Percentiles rank a stretch among this genome's conserved stretches.
These are phyloP conservation scores for Hycleus cichorii DNA, from an alignment of 1,140 invertebrate species.

Conservation along the genomic window DNA sequence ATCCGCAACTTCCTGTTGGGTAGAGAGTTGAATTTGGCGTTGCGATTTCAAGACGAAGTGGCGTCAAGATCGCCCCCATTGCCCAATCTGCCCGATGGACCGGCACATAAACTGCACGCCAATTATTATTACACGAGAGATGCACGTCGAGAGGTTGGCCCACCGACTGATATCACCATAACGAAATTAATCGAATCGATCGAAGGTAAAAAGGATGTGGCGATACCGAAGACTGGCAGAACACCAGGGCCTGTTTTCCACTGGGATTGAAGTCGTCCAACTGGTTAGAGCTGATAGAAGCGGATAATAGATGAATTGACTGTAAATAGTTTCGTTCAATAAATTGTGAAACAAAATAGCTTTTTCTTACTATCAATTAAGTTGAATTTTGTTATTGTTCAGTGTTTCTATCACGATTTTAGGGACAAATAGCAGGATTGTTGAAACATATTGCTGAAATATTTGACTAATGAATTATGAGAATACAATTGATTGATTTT, in stretches of 20 bases:
- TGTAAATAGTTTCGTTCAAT: too few relatives aligned
- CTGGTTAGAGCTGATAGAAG: background rate
- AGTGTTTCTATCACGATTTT: too few relatives aligned
- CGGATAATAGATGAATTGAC: too few relatives aligned
- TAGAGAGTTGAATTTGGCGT: conserved; percentile 51
- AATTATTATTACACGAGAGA: conserved; percentile 78
- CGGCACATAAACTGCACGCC: conserved; percentile 55
- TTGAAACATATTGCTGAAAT: too few relatives aligned
- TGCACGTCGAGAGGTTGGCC: conserved; percentile 61
- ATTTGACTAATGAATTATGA: too few relatives aligned
- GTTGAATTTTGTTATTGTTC: too few relatives aligned
- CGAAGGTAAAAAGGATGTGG: conserved; percentile 22
- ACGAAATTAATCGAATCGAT: background rate
- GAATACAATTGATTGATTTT: too few relatives aligned
- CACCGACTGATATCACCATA: conserved; percentile 52
- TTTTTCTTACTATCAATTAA: too few relatives aligned
- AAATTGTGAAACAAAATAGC: too few relatives aligned
- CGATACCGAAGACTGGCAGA: conserved; percentile 27
- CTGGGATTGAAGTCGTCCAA: conserved; percentile 44
- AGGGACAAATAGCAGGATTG: too few relatives aligned
- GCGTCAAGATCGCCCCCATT: conserved; percentile 64
- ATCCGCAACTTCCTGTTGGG: conserved; percentile 54
- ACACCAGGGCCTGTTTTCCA: conserved; percentile 48
- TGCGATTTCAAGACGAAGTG: conserved; percentile 56
- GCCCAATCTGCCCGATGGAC: conserved; percentile 67